A percentile compares a stretch with the other conserved stretches of the same genome.
These are phyloP conservation scores for Drosophila bipectinata DNA, from an alignment of 1,140 invertebrate species.

Conservation along the genomic window DNA sequence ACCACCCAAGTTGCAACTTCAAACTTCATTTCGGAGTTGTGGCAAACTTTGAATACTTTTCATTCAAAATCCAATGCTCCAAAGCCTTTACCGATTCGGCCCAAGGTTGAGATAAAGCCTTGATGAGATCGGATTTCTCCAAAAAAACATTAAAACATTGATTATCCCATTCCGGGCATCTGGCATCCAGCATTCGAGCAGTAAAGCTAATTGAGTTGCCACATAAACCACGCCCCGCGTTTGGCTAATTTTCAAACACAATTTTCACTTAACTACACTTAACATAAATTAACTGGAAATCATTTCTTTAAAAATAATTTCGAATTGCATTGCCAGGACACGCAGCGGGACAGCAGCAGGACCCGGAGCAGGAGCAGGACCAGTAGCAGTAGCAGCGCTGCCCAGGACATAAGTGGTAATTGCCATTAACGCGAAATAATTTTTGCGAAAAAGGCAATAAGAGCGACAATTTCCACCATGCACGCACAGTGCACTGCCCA, in stretches of 20 bases:
- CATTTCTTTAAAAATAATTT: constrained; percentile 79
- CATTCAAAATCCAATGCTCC: constrained; percentile 14
- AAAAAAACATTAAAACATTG: not conserved
- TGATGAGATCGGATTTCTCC: not conserved
- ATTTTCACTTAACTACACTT: constrained; percentile 78
- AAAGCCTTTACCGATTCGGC: constrained; percentile 9
- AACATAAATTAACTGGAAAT: constrained; percentile 78
- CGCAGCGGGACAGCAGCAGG: constrained; percentile 25
- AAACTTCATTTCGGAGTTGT: constrained; percentile 31
- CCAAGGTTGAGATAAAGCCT: constrained; percentile 14
- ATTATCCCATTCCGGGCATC: not conserved
- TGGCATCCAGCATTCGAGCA: constrained; percentile 11
- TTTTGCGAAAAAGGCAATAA: constrained; percentile 75
- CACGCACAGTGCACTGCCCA: constrained; percentile 34
- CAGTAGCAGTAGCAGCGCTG: constrained; percentile 8
- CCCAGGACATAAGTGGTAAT: constrained; percentile 73
- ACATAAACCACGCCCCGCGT: constrained; percentile 63
- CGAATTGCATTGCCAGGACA: constrained; percentile 50
- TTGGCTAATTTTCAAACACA: constrained; percentile 70
- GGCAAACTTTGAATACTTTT: constrained; percentile 4
- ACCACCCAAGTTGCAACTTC: constrained; percentile 20
- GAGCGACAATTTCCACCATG: constrained; percentile 74
- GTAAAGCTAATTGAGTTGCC: constrained; percentile 56
- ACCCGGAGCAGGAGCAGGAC: constrained; percentile 10
- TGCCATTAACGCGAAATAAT: constrained; percentile 81